Evolutionary conservation across 2,888 invertebrate species (phyloP), one percentile per base, ranked within the genome.

Genomic region (Euzophera pinguis): DNA sequence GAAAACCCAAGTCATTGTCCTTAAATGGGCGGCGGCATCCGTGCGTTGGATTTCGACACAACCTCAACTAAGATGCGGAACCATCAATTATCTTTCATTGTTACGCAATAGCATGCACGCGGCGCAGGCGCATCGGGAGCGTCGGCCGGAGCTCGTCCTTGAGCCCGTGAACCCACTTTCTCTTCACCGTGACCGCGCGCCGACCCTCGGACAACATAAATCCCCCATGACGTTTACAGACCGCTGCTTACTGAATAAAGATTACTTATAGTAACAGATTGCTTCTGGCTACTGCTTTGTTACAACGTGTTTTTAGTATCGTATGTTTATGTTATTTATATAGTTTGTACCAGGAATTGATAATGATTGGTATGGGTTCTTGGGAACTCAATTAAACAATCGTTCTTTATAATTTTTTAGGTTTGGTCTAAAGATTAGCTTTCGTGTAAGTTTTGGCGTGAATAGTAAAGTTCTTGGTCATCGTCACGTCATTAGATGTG

Each of bases 131-230:
- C 58, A 58, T 54, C 52, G 61, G 81, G 87, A 78, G 75, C 86
- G 78, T 67, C 73, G 84, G 39, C 49, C 49, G 49, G 27, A 75
- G 76, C 85, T 81, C 85, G 88, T 89, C 88, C 89, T 89, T 89
- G 89, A 71, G 76, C 78, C 74, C 63, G 69, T 75, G 73, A 77
- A 72, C 63, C 62, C 55, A 85, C 89, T 87, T 87, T 89, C 89
- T 85, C 89, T 84, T 78, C 75, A 57, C 55, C 43, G 43, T 37
- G 59, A 57, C 57, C 61, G 61, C 65, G 66, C 65, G 53, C 63
- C 47, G 55, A 45, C 59, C 57, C 22, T 22, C 22, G 22, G 22
- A 68, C 63, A 60, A 61, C 58, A 69, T 75, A 64, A 69, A 71
- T 71, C 67, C 67, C 54, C 58, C 59, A 58, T 61, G 56, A 61